Evolutionary conservation across 2,797 vertebrate genomes (phyloP).

Genomic region (Chelon labrosus): DNA sequence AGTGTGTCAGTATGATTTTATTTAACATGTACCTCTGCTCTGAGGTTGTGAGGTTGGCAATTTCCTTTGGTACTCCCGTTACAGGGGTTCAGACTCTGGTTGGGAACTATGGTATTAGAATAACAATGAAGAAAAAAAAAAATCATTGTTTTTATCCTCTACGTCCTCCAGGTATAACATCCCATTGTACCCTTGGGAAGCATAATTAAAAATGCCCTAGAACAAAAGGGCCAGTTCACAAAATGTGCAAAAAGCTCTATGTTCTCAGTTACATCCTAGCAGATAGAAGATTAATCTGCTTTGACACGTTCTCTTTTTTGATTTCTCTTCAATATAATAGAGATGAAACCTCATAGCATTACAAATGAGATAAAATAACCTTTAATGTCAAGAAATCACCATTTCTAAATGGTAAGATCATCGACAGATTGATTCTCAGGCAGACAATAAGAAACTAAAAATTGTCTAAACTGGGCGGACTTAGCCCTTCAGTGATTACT

Average conservation of each 20-base stretch:
- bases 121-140: no score
- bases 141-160: no score
- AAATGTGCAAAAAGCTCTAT: slow-evolving; percentile 1
- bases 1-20: no score
- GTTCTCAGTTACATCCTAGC: neutral
- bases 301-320: neutral
- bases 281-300: slow-evolving; percentile 15
- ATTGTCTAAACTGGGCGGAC: neutral
- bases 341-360: neutral
- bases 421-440: neutral
- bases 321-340: neutral
- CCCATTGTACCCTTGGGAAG: neutral
- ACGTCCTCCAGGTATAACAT: neutral
- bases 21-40: no score
- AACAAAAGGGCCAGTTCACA: slow-evolving; percentile 7
- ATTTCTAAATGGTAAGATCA: slow-evolving; percentile 11
- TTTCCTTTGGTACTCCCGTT: no score
- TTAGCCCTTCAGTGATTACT: neutral
- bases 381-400: neutral
- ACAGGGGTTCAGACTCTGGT: no score
- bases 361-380: neutral
- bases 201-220: neutral
- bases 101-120: no score
- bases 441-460: neutral
- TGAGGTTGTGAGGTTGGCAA: no score